Base-by-base conservation (phyloP, 2,113 vertebrate species). In the Gambusia holbrooki region DNA sequence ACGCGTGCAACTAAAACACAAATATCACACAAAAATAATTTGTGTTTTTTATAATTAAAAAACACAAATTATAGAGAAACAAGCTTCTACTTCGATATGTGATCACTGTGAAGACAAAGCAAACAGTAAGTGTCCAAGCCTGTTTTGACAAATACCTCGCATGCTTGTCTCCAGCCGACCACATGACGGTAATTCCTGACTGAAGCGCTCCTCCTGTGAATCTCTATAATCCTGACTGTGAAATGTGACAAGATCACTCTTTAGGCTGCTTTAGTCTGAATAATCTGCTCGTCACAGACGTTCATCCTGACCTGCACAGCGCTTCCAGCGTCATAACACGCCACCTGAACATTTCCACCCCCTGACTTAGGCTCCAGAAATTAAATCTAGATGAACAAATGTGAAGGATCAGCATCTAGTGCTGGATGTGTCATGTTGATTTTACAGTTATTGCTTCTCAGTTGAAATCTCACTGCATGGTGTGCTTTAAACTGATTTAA, bases 171-270 rank as follows among this genome's bases (percentile, higher is more conserved):
- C 77, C 75, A 79, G 84, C 85, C 80, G 54, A 87, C 87, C 87
- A 81, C 82, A 79, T 90, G 90, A 91, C 86, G 73, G 80, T 90
- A 94, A 93, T 93, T 91, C 92, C 89, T 85, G 84, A 93, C 74
- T 90, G 93, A 93, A 90, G 80, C 73, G 69, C 82, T 84, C 88
- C 84, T 90, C 89, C 90, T 77, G 89, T 37, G 76, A 79, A 92
- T 84, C 93, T 84, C 81, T 94, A 58, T 58, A 93, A 95, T 91
- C 92, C 93, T 60, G 78, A 77, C 83, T 88, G 90, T 85, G 93
- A 94, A 92, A 93, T 93, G 92, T 91, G 90, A 90, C 91, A 92
- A 92, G 85, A 93, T 93, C 92, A 93, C 94, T 94, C 92, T 93
- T 90, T 91, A 88, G 87, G 90, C 89, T 83, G 77, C 89, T 92